Percentiles rank a stretch among this genome's conserved stretches.
Conservation (phyloP, 1,140 invertebrate genomes). For the Drosophila takahashii region DNA sequence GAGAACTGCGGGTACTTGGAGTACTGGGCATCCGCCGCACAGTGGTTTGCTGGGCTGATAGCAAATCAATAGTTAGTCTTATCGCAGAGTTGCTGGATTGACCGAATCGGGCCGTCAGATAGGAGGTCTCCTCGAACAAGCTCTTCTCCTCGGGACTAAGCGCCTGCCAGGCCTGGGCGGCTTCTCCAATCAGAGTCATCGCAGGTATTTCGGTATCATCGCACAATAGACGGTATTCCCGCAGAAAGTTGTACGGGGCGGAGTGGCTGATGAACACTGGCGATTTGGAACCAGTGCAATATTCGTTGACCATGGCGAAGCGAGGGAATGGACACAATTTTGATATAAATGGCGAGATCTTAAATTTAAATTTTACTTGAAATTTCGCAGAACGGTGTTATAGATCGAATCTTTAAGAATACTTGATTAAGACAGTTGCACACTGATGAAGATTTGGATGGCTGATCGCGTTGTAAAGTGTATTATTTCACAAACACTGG, state of each 20-base stretch:
- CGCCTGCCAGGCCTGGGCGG: neutral
- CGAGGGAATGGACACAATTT: neutral
- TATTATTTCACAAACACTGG: too few species aligned
- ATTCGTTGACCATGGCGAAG: neutral
- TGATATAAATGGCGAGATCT: neutral
- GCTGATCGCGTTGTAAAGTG: too few species aligned
- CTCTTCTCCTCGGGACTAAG: neutral
- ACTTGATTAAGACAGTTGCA: too few species aligned
- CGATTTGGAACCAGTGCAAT: neutral
- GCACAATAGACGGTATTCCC: neutral
- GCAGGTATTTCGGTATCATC: neutral
- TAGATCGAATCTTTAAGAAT: too few species aligned
- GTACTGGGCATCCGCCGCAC: neutral
- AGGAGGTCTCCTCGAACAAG: neutral
- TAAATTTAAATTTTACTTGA: neutral
- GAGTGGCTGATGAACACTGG: slow-evolving; percentile 1
- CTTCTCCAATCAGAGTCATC: neutral
- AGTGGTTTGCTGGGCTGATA: neutral
- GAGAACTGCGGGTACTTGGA: neutral
- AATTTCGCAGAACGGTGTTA: too few species aligned
- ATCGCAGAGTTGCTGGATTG: neutral
- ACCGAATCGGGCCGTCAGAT: neutral
- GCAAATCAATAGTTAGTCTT: neutral
- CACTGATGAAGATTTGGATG: too few species aligned
- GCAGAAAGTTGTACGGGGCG: slow-evolving; percentile 5